Conservation (phyloP, 2,797 vertebrate species). For the Carapus acus region DNA sequence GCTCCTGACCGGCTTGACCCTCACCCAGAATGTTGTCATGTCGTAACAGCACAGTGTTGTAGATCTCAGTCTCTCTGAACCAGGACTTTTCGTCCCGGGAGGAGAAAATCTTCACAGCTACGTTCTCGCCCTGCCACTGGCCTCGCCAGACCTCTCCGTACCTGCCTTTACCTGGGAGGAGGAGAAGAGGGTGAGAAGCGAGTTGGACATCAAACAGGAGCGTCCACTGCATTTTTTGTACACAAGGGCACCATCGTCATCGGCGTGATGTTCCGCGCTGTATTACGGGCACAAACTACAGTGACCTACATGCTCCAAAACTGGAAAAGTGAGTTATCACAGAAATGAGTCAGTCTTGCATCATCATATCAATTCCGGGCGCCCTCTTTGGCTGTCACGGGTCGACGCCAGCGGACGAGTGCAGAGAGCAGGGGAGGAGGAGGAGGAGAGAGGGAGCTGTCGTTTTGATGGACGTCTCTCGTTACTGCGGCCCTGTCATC, state of each 20-base stretch:
- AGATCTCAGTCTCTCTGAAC: slow-evolving; percentile 82
- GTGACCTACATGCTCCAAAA: slow-evolving; percentile 31
- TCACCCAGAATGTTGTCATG: slow-evolving; percentile 81
- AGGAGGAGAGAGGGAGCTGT: background rate
- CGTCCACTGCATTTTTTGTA: too few species aligned
- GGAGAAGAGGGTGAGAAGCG: too few species aligned
- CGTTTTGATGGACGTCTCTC: background rate
- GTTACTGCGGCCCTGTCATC: background rate
- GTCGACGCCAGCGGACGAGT: background rate
- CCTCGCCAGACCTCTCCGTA: slow-evolving; percentile 83
- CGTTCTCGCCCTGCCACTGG: slow-evolving; percentile 81
- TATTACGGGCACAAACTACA: slow-evolving; percentile 5
- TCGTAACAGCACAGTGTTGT: slow-evolving; percentile 78
- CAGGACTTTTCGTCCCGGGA: slow-evolving; percentile 81
- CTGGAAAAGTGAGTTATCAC: slow-evolving; percentile 2
- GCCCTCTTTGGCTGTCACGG: background rate
- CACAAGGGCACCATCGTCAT: too few species aligned
- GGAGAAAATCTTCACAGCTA: slow-evolving; percentile 82
- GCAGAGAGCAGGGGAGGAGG: background rate
- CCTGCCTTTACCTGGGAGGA: slow-evolving; percentile 77
- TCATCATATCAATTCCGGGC: background rate
- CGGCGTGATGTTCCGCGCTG: slow-evolving; percentile 6
- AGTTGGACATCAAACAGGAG: too few species aligned
- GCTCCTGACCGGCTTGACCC: slow-evolving; percentile 12
- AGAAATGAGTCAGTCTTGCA: slow-evolving; percentile 1